phyloP scores from a whole-genome alignment of 2,888 invertebrate genomes.

The Brachypalpus laphriformis region DNA sequence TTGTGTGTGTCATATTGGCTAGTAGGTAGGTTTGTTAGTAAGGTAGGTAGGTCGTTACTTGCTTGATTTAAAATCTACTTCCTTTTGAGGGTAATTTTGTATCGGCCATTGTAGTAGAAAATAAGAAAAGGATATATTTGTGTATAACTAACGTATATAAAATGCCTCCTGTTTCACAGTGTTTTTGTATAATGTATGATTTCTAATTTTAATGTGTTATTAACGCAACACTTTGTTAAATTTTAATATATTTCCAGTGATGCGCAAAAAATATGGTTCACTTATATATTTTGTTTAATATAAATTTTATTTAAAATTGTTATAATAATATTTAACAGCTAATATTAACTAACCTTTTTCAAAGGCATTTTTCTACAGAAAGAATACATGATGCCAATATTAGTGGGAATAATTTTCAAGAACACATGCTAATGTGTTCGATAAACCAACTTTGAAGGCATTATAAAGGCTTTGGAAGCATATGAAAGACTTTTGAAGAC shows the following conservation, averaged over 20 bases:
- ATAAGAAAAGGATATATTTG: slow-evolving; percentile 2
- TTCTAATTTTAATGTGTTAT: slow-evolving; percentile 30
- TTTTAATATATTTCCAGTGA: slow-evolving; percentile 47
- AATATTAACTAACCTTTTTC: too few relatives aligned
- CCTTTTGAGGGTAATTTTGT: slow-evolving; percentile 16
- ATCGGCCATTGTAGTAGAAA: slow-evolving; percentile 32
- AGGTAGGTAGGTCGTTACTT: slow-evolving; percentile 61
- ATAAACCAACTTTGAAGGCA: too few relatives aligned
- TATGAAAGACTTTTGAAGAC: too few relatives aligned
- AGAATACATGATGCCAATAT: too few relatives aligned
- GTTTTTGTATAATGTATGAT: slow-evolving; percentile 24
- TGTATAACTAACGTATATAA: slow-evolving; percentile 21
- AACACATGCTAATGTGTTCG: too few relatives aligned
- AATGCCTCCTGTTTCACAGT: slow-evolving; percentile 43
- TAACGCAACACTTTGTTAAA: slow-evolving; percentile 39
- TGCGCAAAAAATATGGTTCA: neutral
- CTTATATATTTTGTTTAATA: neutral
- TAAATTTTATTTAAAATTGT: neutral
- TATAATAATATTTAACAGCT: too few relatives aligned
- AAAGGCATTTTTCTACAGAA: too few relatives aligned
- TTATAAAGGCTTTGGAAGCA: too few relatives aligned
- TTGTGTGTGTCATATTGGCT: slow-evolving; percentile 55
- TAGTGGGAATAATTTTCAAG: too few relatives aligned
- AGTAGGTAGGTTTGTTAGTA: slow-evolving; percentile 61
- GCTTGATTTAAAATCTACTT: slow-evolving; percentile 31